Conservation (phyloP, 1,140 invertebrate species). For the Nebria ingens region DNA sequence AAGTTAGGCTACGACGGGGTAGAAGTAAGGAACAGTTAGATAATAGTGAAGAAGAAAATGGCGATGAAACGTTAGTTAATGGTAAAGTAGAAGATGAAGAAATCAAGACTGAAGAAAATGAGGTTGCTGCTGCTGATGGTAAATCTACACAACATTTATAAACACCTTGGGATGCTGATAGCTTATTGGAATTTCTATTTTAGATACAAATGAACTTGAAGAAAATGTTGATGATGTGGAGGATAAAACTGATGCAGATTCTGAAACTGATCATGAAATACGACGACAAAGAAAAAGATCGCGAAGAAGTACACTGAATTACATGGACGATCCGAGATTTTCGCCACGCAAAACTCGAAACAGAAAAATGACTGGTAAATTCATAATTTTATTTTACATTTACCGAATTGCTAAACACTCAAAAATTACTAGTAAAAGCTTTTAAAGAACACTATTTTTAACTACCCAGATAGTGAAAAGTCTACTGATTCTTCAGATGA, state of each 20-base stretch:
- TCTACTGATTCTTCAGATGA: background rate
- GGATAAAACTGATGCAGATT: conserved; percentile 9
- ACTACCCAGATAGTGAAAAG: conserved; percentile 1
- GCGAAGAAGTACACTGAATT: background rate
- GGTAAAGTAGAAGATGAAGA: conserved; percentile 9
- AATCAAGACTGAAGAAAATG: conserved; percentile 12
- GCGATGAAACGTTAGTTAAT: too few species aligned
- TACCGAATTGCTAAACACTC: too few species aligned
- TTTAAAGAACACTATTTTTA: too few species aligned
- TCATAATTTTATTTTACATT: too few species aligned
- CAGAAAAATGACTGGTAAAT: background rate
- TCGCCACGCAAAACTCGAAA: background rate
- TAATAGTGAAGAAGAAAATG: conserved; percentile 5
- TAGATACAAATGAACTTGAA: conserved; percentile 5
- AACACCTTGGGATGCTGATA: too few species aligned
- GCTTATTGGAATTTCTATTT: background rate
- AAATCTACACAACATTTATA: too few species aligned
- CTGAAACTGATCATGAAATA: conserved; percentile 15
- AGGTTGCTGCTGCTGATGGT: too few species aligned
- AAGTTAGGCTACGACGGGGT: background rate
- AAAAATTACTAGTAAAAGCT: too few species aligned
- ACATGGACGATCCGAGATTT: background rate
- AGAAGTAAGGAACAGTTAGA: conserved; percentile 5
- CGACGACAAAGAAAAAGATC: conserved; percentile 2
- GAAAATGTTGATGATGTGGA: conserved; percentile 6